phyloP scores from a whole-genome alignment of 1,140 invertebrate species.

The Ylistrum balloti region DNA sequence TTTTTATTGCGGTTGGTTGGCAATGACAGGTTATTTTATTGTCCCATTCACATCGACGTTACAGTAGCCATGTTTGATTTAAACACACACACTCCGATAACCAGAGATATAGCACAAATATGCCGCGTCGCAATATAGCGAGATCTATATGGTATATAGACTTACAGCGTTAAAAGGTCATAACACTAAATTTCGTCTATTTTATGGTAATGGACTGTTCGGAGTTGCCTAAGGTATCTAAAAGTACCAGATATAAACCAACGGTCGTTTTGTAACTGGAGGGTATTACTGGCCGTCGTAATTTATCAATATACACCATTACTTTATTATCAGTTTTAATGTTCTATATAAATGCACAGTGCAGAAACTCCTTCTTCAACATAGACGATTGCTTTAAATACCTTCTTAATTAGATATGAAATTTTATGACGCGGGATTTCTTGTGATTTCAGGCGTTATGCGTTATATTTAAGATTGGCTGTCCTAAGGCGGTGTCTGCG shows the following conservation, averaged over 20 bases:
- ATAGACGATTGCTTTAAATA: not conserved
- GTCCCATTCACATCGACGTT: not conserved
- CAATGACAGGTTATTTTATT: not conserved
- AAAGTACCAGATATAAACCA: slow-evolving; percentile 19
- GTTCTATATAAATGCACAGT: not conserved
- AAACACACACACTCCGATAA: slow-evolving; percentile 8
- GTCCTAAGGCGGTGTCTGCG: not conserved
- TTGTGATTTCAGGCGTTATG: not conserved
- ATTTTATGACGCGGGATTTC: not conserved
- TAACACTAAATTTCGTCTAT: not conserved
- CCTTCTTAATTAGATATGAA: not conserved
- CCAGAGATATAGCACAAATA: not conserved
- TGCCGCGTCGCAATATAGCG: not conserved
- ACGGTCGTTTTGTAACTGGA: not conserved
- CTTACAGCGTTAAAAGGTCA: slow-evolving; percentile 18
- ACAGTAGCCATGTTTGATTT: not conserved
- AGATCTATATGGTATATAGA: not conserved
- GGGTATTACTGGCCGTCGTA: not conserved
- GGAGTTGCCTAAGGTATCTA: slow-evolving; percentile 27
- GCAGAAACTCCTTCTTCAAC: not conserved
- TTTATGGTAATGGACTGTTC: slow-evolving; percentile 32
- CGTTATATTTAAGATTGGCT: not conserved
- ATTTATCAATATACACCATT: not conserved
- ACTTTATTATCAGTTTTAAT: not conserved
- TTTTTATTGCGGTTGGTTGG: not conserved